Evolutionary conservation across 2,888 invertebrate species (phyloP).

Genomic region (Melitaea athalia): DNA sequence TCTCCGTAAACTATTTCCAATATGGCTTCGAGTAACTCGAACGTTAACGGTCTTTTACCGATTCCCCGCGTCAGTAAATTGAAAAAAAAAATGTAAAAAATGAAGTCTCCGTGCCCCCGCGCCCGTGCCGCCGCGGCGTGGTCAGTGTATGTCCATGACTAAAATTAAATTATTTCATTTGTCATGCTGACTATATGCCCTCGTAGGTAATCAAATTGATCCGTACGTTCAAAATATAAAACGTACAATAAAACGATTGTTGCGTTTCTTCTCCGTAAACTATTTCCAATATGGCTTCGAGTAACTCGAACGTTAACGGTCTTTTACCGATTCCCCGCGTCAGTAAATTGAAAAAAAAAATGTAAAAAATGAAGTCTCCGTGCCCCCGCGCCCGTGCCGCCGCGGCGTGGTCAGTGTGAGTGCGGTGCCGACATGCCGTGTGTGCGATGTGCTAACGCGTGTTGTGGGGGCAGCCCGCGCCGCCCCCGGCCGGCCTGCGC

Average conservation of each 20-base stretch:
- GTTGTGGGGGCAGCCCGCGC: conserved; percentile 44
- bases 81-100: background rate
- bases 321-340: background rate
- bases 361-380: background rate
- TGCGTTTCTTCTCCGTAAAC: background rate
- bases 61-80: background rate
- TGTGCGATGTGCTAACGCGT: conserved; percentile 44
- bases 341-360: background rate
- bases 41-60: background rate
- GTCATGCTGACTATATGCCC: too few species aligned
- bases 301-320: background rate
- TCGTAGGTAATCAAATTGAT: too few species aligned
- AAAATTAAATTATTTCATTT: too few species aligned
- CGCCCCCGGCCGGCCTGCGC: conserved; percentile 34
- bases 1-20: background rate
- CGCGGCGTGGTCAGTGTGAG: background rate
- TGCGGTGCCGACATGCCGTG: conserved; percentile 11
- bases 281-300: background rate
- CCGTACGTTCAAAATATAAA: background rate
- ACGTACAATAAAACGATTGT: background rate
- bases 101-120: background rate
- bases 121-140: background rate
- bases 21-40: background rate
- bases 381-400: background rate
- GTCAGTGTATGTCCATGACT: background rate